phyloP scores from a whole-genome alignment of 64 coral and sea anemone species.

The Porites australiensis region DNA sequence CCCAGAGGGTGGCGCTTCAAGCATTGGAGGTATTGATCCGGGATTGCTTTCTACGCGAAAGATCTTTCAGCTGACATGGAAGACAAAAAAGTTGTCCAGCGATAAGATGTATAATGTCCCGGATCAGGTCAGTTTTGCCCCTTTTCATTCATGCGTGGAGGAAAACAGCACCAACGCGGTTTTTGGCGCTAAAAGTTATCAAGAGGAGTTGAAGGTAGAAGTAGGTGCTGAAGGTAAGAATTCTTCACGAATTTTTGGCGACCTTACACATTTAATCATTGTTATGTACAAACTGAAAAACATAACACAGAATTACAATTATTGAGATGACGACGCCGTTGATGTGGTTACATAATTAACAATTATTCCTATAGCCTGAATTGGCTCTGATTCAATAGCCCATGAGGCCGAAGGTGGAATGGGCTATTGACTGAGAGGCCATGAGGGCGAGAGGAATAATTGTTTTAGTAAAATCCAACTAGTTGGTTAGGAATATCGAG shows the following conservation, averaged over 20 bases:
- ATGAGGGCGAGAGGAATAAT: too few species aligned
- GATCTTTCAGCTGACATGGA: constrained; percentile 2
- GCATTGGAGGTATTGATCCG: not conserved
- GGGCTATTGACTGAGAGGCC: too few species aligned
- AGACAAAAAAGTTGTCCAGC: not conserved
- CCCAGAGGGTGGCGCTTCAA: not conserved
- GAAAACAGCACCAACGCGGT: not conserved
- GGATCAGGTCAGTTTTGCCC: constrained; percentile 22
- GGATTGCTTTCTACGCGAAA: constrained; percentile 4
- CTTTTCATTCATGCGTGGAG: not conserved
- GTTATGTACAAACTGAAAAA: not conserved
- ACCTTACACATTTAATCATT: not conserved
- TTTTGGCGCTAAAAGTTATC: not conserved
- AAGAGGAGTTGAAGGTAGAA: constrained; percentile 29
- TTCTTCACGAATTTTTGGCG: too few species aligned
- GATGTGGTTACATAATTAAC: too few species aligned
- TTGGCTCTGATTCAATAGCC: too few species aligned
- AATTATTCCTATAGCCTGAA: too few species aligned
- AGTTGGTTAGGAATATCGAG: too few species aligned
- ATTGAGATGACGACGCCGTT: too few species aligned
- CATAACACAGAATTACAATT: not conserved
- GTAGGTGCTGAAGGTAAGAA: not conserved
- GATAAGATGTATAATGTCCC: not conserved
- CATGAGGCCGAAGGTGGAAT: too few species aligned
- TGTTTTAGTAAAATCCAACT: too few species aligned